Conservation (phyloP, 2,797 vertebrate genomes). For the Denticeps clupeoides region DNA sequence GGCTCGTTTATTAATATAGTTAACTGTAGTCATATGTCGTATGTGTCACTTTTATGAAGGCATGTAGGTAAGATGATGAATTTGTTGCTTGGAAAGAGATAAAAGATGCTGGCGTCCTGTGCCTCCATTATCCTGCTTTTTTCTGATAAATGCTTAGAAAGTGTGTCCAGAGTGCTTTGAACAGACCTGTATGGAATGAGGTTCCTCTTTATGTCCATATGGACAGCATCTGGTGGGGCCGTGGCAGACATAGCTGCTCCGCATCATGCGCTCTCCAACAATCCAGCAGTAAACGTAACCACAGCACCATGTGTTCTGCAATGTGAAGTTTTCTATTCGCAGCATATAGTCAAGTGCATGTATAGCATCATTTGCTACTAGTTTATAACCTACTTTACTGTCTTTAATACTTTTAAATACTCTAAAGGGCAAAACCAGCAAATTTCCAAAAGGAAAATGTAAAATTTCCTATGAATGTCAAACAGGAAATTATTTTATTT, state of each 20-base stretch:
- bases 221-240: background rate
- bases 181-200: background rate
- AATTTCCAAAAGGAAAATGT: too few species aligned
- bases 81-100: background rate
- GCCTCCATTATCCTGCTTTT: conserved; percentile 7
- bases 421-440: too few species aligned
- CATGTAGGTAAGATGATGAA: conserved; percentile 6
- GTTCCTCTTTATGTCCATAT: background rate
- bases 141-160: conserved; percentile 17
- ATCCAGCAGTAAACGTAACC: background rate
- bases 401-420: too few species aligned
- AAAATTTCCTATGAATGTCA: too few species aligned
- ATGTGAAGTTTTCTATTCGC: too few species aligned
- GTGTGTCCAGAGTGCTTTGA: background rate
- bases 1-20: too few species aligned
- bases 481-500: too few species aligned
- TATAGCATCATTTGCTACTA: too few species aligned
- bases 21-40: background rate
- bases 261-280: background rate
- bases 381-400: too few species aligned
- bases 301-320: too few species aligned
- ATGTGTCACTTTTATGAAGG: background rate
- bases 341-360: conserved; percentile 37
- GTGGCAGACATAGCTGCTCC: background rate
- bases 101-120: conserved; percentile 6